Conservation (phyloP, 2,888 invertebrate genomes). For the Laothoe populi region DNA sequence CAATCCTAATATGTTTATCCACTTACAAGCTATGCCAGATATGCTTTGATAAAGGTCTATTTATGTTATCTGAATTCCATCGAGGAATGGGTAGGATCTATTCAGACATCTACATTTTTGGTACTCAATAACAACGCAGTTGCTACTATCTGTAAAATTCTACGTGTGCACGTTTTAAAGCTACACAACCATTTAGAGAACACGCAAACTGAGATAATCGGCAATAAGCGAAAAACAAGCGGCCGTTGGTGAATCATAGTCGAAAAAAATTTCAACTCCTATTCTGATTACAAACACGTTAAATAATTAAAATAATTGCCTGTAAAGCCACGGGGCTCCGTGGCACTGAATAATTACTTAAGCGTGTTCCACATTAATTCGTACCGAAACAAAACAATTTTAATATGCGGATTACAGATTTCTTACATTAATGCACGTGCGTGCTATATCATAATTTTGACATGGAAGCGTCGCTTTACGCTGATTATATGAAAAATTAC, state of each 20-base stretch:
- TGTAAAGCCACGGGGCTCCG: conserved; percentile 51
- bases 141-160: conserved; percentile 1
- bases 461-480: conserved; percentile 39
- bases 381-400: conserved; percentile 54
- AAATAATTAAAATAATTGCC: conserved; percentile 57
- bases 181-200: conserved; percentile 19
- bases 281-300: conserved; percentile 51
- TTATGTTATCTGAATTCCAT: conserved; percentile 19
- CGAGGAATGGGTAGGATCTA: neutral
- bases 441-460: conserved; percentile 49
- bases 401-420: conserved; percentile 49
- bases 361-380: conserved; percentile 49
- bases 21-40: conserved; percentile 14
- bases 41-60: conserved; percentile 16
- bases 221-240: conserved; percentile 28
- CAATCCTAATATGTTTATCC: conserved; percentile 22
- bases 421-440: conserved; percentile 46
- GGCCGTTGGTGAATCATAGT: conserved; percentile 23
- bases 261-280: conserved; percentile 25
- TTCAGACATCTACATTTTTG: conserved; percentile 12
- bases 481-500: conserved; percentile 40
- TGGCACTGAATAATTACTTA: conserved; percentile 53
- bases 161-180: conserved; percentile 9
- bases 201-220: conserved; percentile 25
- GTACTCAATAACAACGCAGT: neutral